Evolutionary conservation across 2,113 vertebrate genomes (phyloP).

Genomic region (Sapajus apella): DNA sequence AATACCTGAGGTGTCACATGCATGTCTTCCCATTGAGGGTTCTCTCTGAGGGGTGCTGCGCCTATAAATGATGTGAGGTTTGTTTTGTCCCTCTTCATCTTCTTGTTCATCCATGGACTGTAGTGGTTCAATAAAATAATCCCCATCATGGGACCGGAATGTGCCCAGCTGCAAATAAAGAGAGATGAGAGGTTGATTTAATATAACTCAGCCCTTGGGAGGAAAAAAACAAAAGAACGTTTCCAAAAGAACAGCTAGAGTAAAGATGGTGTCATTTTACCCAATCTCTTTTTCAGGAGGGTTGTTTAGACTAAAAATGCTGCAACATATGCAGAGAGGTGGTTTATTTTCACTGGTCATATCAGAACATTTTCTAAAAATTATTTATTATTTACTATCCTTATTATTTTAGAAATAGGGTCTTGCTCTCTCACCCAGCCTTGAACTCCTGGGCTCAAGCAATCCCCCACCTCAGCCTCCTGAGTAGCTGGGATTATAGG

Average conservation of each 20-base stretch:
- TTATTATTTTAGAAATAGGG: not conserved
- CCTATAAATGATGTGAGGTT: conserved; percentile 96
- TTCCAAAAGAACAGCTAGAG: not conserved
- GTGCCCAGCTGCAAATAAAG: conserved; percentile 92
- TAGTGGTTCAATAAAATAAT: conserved; percentile 97
- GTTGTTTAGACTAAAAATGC: not conserved
- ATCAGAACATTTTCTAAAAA: not conserved
- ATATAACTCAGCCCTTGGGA: not conserved
- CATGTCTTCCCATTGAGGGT: conserved; percentile 78
- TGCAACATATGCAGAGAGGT: not conserved
- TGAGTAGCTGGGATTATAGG: not conserved
- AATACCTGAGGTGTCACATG: conserved; percentile 94
- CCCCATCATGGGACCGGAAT: conserved; percentile 96
- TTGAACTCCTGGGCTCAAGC: not conserved
- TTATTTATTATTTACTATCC: not conserved
- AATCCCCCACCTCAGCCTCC: not conserved
- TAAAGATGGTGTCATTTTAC: not conserved
- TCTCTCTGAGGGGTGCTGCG: conserved; percentile 84
- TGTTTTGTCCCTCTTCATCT: conserved; percentile 95
- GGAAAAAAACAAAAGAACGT: not conserved
- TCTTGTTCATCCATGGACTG: conserved; percentile 89
- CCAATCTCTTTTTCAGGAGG: not conserved
- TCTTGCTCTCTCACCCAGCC: not conserved
- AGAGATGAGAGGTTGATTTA: conserved; percentile 64
- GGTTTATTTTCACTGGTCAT: not conserved